Percentiles rank a stretch among this genome's conserved stretches.
Evolutionary conservation across 2,888 invertebrate species (phyloP).

Genomic region (Norana najaformis): DNA sequence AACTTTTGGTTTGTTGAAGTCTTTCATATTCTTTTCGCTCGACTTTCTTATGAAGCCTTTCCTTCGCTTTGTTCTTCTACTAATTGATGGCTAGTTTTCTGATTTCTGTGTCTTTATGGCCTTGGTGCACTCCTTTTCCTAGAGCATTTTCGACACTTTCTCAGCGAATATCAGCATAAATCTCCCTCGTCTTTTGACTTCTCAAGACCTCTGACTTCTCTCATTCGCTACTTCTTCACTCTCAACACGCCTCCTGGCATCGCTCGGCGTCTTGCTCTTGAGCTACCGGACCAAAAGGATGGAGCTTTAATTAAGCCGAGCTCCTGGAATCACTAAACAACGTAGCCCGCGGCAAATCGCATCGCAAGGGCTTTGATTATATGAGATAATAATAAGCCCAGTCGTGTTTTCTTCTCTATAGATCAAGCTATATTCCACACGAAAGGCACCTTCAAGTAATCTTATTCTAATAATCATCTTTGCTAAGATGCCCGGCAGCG

Average conservation of each 20-base stretch:
- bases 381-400: constrained; percentile 7
- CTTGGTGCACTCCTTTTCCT: background rate
- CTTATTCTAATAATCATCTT: constrained; percentile 1
- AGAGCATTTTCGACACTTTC: background rate
- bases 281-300: background rate
- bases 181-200: background rate
- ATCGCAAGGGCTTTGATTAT: constrained; percentile 4
- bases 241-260: background rate
- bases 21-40: no score
- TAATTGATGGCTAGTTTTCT: no score
- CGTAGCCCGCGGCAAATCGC: background rate
- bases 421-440: background rate
- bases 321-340: constrained; percentile 1
- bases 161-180: background rate
- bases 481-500: background rate
- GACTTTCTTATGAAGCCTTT: no score
- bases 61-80: background rate
- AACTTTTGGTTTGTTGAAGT: no score
- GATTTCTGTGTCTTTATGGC: background rate
- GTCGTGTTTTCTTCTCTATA: constrained; percentile 6
- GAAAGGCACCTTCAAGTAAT: constrained; percentile 13
- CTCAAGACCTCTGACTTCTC: background rate
- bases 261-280: background rate
- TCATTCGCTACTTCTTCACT: background rate
- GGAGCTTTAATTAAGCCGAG: background rate